phyloP scores from a whole-genome alignment of 2,888 invertebrate species.

The Eledona agricola region DNA sequence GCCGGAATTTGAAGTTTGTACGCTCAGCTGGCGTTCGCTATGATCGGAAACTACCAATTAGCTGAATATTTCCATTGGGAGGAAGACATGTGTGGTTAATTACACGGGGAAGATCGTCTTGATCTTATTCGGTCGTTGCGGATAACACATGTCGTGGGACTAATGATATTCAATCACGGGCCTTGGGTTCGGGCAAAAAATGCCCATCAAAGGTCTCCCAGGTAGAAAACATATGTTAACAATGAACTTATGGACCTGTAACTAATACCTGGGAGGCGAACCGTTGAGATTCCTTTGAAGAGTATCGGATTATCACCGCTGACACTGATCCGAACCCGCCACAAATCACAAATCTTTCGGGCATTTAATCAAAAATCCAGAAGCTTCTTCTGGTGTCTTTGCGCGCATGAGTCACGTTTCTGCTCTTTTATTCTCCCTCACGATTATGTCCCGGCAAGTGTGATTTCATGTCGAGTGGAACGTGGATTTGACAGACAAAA shows the following conservation, averaged over 20 bases:
- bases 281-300: slow-evolving; percentile 37
- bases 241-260: slow-evolving; percentile 35
- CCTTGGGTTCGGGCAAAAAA: slow-evolving; percentile 32
- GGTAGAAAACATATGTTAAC: slow-evolving; percentile 38
- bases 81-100: slow-evolving; percentile 19
- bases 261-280: slow-evolving; percentile 33
- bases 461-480: slow-evolving; percentile 51
- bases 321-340: slow-evolving; percentile 30
- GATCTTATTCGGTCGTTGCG: slow-evolving; percentile 19
- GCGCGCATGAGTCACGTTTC: slow-evolving; percentile 24
- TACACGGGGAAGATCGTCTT: slow-evolving; percentile 5
- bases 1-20: not conserved
- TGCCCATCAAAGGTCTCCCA: slow-evolving; percentile 31
- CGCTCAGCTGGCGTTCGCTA: not conserved
- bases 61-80: slow-evolving; percentile 21
- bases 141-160: slow-evolving; percentile 32
- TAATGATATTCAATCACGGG: slow-evolving; percentile 37
- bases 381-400: slow-evolving; percentile 19
- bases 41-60: slow-evolving; percentile 17
- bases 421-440: slow-evolving; percentile 26
- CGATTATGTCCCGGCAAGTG: slow-evolving; percentile 35
- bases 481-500: slow-evolving; percentile 52
- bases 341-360: slow-evolving; percentile 6
- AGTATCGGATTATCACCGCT: slow-evolving; percentile 33
- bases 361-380: slow-evolving; percentile 14